Conservation (phyloP, 92 coral and sea anemone species). For the Actinostola sp. region DNA sequence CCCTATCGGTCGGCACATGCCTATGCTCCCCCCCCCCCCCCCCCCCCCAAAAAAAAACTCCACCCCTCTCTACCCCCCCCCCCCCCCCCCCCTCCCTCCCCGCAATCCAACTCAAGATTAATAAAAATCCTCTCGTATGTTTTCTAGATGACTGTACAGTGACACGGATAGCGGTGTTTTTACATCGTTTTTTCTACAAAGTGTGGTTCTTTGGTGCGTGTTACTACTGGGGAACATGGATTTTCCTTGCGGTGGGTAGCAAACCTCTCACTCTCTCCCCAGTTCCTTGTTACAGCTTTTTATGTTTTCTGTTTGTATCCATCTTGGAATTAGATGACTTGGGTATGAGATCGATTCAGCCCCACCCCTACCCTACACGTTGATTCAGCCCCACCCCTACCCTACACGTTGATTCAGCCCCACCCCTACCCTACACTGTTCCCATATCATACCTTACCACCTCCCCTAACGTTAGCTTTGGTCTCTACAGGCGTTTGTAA, state of each 20-base stretch:
- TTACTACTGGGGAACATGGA: slow-evolving; percentile 99
- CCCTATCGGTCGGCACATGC: too few species aligned
- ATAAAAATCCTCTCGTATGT: not conserved
- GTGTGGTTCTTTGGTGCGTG: slow-evolving; percentile 99
- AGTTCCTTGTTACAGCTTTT: not conserved
- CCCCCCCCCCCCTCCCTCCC: too few species aligned
- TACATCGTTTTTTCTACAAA: slow-evolving; percentile 94
- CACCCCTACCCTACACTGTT: not conserved
- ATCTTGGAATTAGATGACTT: not conserved
- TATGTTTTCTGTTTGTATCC: not conserved
- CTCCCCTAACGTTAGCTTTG: not conserved
- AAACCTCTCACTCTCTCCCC: not conserved
- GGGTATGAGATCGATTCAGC: too few species aligned
- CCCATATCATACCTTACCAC: too few species aligned
- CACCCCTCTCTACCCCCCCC: too few species aligned
- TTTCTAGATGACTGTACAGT: slow-evolving; percentile 74
- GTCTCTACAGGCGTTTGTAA: slow-evolving; percentile 62
- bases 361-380: not conserved
- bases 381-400: not conserved
- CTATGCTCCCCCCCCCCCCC: too few species aligned
- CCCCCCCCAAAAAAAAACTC: too few species aligned
- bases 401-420: too few species aligned
- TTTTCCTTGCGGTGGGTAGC: slow-evolving; percentile 73
- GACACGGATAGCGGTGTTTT: slow-evolving; percentile 86
- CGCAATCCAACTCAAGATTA: too few species aligned